A percentile compares a stretch with the other conserved stretches of the same genome.
Evolutionary conservation across 1,140 invertebrate genomes (phyloP).

Genomic region (Drosophila sucinea): DNA sequence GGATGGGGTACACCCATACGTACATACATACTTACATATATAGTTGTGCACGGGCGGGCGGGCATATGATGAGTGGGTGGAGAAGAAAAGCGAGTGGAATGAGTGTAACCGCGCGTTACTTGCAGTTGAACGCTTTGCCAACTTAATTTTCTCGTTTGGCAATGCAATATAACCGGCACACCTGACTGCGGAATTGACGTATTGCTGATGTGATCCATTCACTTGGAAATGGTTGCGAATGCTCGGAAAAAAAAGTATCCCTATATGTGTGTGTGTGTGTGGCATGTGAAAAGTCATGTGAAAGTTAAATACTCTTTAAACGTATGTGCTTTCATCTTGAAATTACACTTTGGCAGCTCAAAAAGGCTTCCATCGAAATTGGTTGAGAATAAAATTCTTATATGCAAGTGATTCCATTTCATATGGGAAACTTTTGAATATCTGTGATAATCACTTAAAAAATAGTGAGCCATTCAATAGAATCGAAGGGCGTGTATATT

Average conservation of each 20-base stretch:
- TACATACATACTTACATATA: neutral
- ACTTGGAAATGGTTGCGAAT: conserved; percentile 52
- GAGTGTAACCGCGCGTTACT: conserved; percentile 31
- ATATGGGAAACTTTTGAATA: too few relatives aligned
- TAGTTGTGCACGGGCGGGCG: conserved; percentile 2
- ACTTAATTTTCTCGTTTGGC: conserved; percentile 69
- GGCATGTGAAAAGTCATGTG: neutral
- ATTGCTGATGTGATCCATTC: conserved; percentile 63
- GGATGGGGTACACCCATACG: neutral
- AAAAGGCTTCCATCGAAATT: neutral
- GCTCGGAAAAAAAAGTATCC: conserved; percentile 11
- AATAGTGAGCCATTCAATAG: too few relatives aligned
- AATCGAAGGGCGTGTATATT: too few relatives aligned
- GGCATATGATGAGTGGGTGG: neutral
- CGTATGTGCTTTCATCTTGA: neutral
- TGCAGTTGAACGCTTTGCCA: conserved; percentile 56
- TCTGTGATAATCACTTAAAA: too few relatives aligned
- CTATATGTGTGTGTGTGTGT: neutral
- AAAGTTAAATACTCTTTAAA: conserved; percentile 35
- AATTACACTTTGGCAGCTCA: neutral
- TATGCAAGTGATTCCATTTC: too few relatives aligned
- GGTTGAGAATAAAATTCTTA: neutral
- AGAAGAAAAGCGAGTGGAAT: neutral
- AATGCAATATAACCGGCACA: conserved; percentile 43
- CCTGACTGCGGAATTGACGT: conserved; percentile 48